Evolutionary conservation across 1,140 invertebrate species (phyloP).

Genomic region (Temnothorax longispinosus): DNA sequence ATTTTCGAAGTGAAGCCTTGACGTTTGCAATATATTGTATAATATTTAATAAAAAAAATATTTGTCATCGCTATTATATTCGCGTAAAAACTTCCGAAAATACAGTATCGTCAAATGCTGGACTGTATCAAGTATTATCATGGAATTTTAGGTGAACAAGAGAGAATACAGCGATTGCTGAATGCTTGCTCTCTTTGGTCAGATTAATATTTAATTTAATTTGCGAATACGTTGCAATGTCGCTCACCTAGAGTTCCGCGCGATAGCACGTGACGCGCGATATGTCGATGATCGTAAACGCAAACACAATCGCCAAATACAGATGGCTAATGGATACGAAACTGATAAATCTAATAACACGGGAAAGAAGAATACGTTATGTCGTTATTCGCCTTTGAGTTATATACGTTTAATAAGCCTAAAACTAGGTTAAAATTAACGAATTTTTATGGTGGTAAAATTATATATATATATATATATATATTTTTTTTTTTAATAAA

Average conservation of each 20-base stretch:
- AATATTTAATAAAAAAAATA: not conserved
- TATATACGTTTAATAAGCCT: too few relatives aligned
- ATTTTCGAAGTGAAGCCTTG: not conserved
- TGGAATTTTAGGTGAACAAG: constrained; percentile 2
- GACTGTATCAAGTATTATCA: not conserved
- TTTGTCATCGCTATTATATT: not conserved
- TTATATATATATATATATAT: too few relatives aligned
- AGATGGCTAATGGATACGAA: too few relatives aligned
- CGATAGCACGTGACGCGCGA: not conserved
- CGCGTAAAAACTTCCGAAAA: not conserved
- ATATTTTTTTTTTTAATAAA: too few relatives aligned
- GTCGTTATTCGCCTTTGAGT: too few relatives aligned
- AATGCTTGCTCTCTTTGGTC: not conserved
- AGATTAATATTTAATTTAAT: too few relatives aligned
- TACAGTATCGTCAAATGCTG: not conserved
- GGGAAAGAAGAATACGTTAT: not conserved
- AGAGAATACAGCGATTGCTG: not conserved
- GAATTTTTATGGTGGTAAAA: too few relatives aligned
- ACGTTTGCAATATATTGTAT: not conserved
- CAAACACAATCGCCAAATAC: not conserved
- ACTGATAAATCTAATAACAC: not conserved
- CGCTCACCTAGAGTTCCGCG: constrained; percentile 15
- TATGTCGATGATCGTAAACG: not conserved
- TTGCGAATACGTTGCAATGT: not conserved
- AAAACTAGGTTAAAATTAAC: too few relatives aligned